These are phyloP conservation scores for Sesia bembeciformis DNA, from an alignment of 2,888 invertebrate genomes.

Conservation along the genomic window DNA sequence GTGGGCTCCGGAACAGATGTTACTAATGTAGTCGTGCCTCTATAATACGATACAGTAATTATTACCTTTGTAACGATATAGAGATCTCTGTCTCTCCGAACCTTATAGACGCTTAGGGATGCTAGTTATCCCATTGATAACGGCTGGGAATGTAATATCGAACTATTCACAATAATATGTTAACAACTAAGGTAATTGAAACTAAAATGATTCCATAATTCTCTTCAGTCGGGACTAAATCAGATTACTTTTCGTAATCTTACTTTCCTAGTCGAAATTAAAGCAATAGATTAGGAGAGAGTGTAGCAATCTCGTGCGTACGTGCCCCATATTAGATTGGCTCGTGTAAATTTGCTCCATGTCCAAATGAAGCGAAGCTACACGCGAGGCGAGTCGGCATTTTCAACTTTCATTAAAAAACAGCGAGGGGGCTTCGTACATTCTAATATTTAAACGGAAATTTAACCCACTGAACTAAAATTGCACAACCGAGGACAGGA, in stretches of 20 bases:
- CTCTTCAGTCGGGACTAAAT: not conserved
- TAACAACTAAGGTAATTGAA: slow-evolving; percentile 2
- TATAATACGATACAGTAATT: not conserved
- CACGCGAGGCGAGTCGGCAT: slow-evolving; percentile 18
- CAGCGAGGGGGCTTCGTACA: slow-evolving; percentile 10
- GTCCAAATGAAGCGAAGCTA: slow-evolving; percentile 56
- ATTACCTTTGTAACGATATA: not conserved
- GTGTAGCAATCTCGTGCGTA: slow-evolving; percentile 33
- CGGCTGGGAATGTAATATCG: slow-evolving; percentile 16
- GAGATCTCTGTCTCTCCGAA: slow-evolving; percentile 4
- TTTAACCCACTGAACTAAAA: too few species aligned
- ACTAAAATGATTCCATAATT: not conserved
- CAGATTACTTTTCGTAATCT: not conserved
- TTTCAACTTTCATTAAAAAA: slow-evolving; percentile 44
- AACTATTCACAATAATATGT: slow-evolving; percentile 16
- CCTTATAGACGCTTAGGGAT: slow-evolving; percentile 13
- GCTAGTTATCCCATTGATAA: slow-evolving; percentile 19
- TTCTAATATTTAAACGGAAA: not conserved
- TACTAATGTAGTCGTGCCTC: not conserved
- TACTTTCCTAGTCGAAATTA: slow-evolving; percentile 32
- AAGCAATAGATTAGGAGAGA: slow-evolving; percentile 44
- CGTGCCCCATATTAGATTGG: slow-evolving; percentile 45
- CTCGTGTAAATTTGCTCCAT: slow-evolving; percentile 56
- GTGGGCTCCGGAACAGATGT: not conserved
- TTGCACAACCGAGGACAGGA: too few species aligned